Conservation (phyloP, 2,797 vertebrate species). For the Astyanax mexicanus region DNA sequence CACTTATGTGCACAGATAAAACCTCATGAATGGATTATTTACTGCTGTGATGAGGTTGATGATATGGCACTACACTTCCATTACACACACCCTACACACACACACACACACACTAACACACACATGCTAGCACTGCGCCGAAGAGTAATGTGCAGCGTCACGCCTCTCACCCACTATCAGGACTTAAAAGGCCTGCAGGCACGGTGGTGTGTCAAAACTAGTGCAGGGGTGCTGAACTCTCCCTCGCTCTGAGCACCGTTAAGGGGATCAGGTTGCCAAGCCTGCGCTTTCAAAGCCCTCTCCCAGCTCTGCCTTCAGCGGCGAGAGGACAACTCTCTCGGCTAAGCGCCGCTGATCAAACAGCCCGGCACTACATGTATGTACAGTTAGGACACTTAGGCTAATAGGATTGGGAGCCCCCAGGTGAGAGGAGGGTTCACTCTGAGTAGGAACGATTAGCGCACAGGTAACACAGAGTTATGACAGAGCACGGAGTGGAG, state of each 20-base stretch:
- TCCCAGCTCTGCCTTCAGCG: conserved; percentile 67
- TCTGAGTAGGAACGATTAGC: conserved; percentile 78
- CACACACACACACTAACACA: conserved; percentile 6
- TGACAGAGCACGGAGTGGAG: conserved; percentile 44
- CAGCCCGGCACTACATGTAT: conserved; percentile 71
- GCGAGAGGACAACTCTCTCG: conserved; percentile 79
- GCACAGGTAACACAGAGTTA: conserved; percentile 69
- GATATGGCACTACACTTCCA: conserved; percentile 20
- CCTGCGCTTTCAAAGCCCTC: conserved; percentile 65
- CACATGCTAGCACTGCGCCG: neutral
- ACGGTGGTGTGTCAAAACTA: conserved; percentile 66
- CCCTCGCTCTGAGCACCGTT: conserved; percentile 78
- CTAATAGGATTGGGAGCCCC: conserved; percentile 86
- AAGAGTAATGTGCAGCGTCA: conserved; percentile 59
- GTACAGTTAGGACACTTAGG: conserved; percentile 79
- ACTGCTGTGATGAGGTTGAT: conserved; percentile 32
- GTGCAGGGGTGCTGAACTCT: conserved; percentile 75
- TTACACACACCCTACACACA: conserved; percentile 24
- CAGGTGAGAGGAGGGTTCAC: conserved; percentile 82
- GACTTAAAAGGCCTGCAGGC: conserved; percentile 71
- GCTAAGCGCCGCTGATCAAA: conserved; percentile 84
- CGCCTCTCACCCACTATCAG: conserved; percentile 72
- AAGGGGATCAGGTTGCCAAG: conserved; percentile 80
- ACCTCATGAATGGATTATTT: conserved; percentile 29
- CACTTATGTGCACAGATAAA: neutral